Percentiles rank a stretch among this genome's conserved stretches.
phyloP scores from a whole-genome alignment of 2,888 invertebrate genomes.

The Norana najaformis region DNA sequence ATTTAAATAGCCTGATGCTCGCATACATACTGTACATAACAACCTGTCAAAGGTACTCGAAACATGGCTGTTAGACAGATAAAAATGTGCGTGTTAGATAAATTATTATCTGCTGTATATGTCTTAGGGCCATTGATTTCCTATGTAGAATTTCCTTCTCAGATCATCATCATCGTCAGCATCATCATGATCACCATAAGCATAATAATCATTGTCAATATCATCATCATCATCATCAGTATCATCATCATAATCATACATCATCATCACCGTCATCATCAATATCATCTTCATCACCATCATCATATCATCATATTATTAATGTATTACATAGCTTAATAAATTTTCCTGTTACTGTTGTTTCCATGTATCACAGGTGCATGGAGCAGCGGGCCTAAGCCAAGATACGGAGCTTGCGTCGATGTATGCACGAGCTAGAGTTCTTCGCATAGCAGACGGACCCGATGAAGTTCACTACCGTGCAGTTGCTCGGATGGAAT shows the following conservation, averaged over 20 bases:
- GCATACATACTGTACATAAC: no score
- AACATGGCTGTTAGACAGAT: no score
- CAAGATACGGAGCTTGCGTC: conserved; percentile 60
- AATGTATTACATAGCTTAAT: neutral
- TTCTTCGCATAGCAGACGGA: conserved; percentile 64
- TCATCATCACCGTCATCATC: no score
- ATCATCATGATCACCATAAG: no score
- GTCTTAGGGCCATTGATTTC: neutral
- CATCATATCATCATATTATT: no score
- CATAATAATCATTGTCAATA: no score
- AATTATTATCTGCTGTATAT: neutral
- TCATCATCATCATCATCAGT: no score
- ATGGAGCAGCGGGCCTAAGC: conserved; percentile 60
- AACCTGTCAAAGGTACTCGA: no score
- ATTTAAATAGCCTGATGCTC: no score
- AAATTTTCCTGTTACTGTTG: conserved; percentile 8
- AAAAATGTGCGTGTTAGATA: neutral
- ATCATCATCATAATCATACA: no score
- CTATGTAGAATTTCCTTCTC: neutral
- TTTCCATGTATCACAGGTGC: conserved; percentile 47
- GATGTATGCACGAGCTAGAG: conserved; percentile 59
- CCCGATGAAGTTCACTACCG: conserved; percentile 63
- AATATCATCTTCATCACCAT: no score
- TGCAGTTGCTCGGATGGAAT: conserved; percentile 54
- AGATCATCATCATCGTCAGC: no score